Percentiles rank a stretch among this genome's conserved stretches.
Conservation (phyloP, 2,113 vertebrate genomes). For the Microtus oregoni region DNA sequence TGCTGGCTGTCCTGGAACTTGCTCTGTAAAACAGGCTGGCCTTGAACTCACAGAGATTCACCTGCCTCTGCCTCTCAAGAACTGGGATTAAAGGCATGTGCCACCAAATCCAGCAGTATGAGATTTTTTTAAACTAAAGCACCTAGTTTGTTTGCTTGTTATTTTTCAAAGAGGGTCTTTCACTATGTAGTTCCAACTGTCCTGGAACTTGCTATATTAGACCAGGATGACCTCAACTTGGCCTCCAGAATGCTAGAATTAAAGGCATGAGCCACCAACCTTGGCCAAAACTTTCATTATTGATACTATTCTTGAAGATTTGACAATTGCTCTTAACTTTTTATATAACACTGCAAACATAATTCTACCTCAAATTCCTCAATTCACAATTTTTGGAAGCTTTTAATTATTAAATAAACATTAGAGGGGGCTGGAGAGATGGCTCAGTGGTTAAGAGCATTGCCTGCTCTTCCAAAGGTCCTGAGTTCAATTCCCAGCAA, state of each 20-base stretch:
- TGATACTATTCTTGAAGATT: slow-evolving; percentile 19
- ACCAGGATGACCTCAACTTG: not conserved
- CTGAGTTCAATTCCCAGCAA: no score
- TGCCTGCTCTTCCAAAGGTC: no score
- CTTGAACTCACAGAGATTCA: not conserved
- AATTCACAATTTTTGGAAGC: not conserved
- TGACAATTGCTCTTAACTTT: slow-evolving; percentile 48
- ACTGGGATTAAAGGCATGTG: not conserved
- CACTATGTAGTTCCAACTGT: not conserved
- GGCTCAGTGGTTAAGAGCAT: no score
- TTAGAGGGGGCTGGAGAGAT: no score
- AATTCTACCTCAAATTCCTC: not conserved
- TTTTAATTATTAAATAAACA: slow-evolving; percentile 14
- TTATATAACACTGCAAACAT: not conserved
- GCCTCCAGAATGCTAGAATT: not conserved
- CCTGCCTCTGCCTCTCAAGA: not conserved
- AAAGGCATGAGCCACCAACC: not conserved
- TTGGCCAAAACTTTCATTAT: not conserved
- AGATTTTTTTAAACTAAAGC: not conserved
- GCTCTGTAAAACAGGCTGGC: not conserved
- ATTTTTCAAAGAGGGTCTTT: not conserved
- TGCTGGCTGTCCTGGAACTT: not conserved
- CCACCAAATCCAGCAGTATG: not conserved
- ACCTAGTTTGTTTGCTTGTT: not conserved
- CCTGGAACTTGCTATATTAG: not conserved